phyloP scores from a whole-genome alignment of 2,888 invertebrate species.

The Allygus modestus region DNA sequence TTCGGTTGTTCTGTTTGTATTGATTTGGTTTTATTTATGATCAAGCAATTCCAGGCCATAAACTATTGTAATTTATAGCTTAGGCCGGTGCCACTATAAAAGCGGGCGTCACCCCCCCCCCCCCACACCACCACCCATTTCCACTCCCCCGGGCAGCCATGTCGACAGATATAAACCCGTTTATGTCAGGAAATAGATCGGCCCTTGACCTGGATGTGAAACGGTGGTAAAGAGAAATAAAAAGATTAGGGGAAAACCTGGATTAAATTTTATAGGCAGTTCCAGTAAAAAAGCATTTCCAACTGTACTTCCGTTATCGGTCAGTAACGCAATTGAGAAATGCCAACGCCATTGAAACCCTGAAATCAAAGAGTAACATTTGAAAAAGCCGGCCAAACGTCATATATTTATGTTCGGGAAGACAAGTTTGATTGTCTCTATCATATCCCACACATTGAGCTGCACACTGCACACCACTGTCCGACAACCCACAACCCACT shows the following conservation, averaged over 20 bases:
- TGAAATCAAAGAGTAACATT: too few species aligned
- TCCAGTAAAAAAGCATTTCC: too few species aligned
- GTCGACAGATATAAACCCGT: slow-evolving; percentile 1
- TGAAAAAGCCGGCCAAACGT: too few species aligned
- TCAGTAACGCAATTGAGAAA: too few species aligned
- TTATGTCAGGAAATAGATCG: background rate
- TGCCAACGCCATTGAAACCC: too few species aligned
- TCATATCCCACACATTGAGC: too few species aligned
- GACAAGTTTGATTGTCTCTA: too few species aligned
- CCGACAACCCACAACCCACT: too few species aligned
- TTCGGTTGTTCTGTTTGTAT: slow-evolving; percentile 19
- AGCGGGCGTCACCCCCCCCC: background rate
- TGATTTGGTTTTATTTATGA: slow-evolving; percentile 33
- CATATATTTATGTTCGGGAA: too few species aligned
- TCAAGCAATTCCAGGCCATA: slow-evolving; percentile 20
- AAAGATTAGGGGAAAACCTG: background rate
- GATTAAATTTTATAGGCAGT: too few species aligned
- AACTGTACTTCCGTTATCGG: too few species aligned
- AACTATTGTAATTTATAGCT: slow-evolving; percentile 39
- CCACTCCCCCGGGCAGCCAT: background rate
- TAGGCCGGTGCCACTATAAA: slow-evolving; percentile 37
- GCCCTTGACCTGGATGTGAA: background rate
- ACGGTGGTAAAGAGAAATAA: background rate
- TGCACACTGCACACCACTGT: too few species aligned
- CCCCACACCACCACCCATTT: background rate